Evolutionary conservation across 1,140 invertebrate genomes (phyloP).

Genomic region (Trachymyrmex cornetzi): DNA sequence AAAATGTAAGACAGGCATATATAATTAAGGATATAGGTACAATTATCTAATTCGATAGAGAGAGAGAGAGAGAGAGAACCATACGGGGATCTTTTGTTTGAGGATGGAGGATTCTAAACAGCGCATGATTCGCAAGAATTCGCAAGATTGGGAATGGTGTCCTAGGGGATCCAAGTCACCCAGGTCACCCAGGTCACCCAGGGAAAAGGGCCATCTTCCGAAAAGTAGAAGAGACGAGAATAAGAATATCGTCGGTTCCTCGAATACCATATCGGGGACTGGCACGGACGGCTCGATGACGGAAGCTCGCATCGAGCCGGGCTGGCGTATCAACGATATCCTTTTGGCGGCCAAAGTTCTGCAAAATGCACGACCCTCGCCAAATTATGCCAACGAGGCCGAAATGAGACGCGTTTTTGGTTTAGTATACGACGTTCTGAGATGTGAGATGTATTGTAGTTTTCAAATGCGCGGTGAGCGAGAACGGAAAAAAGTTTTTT

Average conservation of each 20-base stretch:
- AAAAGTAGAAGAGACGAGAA: conserved; percentile 63
- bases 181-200: conserved; percentile 38
- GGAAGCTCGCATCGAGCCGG: conserved; percentile 76
- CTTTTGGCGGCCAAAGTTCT: conserved; percentile 79
- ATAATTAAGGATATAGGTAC: no score
- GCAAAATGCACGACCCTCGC: conserved; percentile 42
- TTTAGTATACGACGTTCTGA: conserved; percentile 92
- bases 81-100: conserved; percentile 10
- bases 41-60: background rate
- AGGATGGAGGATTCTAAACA: conserved; percentile 17
- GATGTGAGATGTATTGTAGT: conserved; percentile 88
- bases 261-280: conserved; percentile 24
- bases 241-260: conserved; percentile 16
- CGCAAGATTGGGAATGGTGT: conserved; percentile 80
- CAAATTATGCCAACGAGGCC: conserved; percentile 88
- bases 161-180: conserved; percentile 57
- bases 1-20: no score
- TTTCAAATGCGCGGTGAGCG: background rate
- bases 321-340: conserved; percentile 81
- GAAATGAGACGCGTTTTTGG: conserved; percentile 93
- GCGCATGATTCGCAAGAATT: background rate
- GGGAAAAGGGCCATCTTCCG: conserved; percentile 40
- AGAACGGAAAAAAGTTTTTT: background rate
- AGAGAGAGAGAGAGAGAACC: background rate
- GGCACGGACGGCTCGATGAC: conserved; percentile 69